Percentiles rank a stretch among this genome's conserved stretches.
Evolutionary conservation across 2,797 vertebrate genomes (phyloP).

Genomic region (Eurystomus glaucurus): DNA sequence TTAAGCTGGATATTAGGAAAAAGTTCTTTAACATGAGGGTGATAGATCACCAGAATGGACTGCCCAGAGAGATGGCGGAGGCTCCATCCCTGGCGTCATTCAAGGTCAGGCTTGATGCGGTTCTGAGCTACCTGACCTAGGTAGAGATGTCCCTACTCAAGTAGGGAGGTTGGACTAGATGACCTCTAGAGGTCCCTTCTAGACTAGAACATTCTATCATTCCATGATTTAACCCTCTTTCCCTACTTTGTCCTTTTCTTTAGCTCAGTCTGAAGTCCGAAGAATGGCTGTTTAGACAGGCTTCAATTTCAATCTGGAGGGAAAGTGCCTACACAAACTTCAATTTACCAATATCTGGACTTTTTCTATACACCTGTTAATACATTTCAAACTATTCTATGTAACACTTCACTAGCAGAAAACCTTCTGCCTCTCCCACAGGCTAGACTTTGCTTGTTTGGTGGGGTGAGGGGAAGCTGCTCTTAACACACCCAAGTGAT

Average conservation of each 20-base stretch:
- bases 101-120: too few species aligned
- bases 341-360: background rate
- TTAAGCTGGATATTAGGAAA: too few species aligned
- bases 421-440: constrained; percentile 6
- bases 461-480: background rate
- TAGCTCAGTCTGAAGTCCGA: background rate
- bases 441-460: constrained; percentile 25
- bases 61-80: too few species aligned
- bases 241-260: background rate
- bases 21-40: too few species aligned
- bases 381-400: background rate
- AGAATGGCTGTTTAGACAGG: background rate
- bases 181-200: too few species aligned
- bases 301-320: background rate
- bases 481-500: constrained; percentile 35
- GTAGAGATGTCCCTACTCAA: too few species aligned
- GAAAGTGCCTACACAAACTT: background rate
- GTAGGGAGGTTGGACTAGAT: too few species aligned
- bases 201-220: too few species aligned
- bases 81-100: too few species aligned
- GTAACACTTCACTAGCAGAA: background rate
- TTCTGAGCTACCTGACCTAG: too few species aligned
- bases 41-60: too few species aligned
- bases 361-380: background rate
- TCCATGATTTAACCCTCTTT: background rate